Evolutionary conservation across 2,888 invertebrate genomes (phyloP).

Genomic region (Thymelicus acteon): DNA sequence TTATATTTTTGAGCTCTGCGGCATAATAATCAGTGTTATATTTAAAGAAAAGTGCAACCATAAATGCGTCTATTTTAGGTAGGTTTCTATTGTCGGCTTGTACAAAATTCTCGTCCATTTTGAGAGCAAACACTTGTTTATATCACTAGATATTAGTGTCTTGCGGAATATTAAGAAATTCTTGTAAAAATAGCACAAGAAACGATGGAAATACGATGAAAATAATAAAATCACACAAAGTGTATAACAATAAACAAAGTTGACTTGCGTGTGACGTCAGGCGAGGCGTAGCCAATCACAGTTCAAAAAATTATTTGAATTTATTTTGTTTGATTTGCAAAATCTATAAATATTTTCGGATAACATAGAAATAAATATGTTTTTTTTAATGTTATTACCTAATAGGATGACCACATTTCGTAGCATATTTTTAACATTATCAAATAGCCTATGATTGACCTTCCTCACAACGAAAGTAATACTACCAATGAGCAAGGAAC

Average conservation of each 20-base stretch:
- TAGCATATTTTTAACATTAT: too few species aligned
- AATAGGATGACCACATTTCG: too few species aligned
- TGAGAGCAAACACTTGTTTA: not conserved
- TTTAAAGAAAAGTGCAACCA: conserved; percentile 37
- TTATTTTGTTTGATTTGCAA: too few species aligned
- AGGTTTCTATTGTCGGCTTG: conserved; percentile 29
- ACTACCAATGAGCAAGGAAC: too few species aligned
- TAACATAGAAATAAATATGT: too few species aligned
- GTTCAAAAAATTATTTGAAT: too few species aligned
- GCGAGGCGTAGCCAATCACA: not conserved
- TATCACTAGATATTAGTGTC: not conserved
- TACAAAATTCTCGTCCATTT: conserved; percentile 15
- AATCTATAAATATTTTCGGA: too few species aligned
- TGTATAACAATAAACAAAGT: not conserved
- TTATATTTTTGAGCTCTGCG: not conserved
- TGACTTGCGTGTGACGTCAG: not conserved
- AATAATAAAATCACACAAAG: not conserved
- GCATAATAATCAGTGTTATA: conserved; percentile 29
- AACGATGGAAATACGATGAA: not conserved
- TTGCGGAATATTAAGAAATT: not conserved
- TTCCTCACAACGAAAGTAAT: too few species aligned
- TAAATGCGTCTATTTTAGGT: conserved; percentile 28
- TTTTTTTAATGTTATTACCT: too few species aligned
- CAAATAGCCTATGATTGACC: too few species aligned
- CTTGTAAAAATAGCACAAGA: too few species aligned